Percentiles rank a stretch among this genome's conserved stretches.
Evolutionary conservation across 2,113 vertebrate genomes (phyloP).

Genomic region (Eubucco bourcierii): DNA sequence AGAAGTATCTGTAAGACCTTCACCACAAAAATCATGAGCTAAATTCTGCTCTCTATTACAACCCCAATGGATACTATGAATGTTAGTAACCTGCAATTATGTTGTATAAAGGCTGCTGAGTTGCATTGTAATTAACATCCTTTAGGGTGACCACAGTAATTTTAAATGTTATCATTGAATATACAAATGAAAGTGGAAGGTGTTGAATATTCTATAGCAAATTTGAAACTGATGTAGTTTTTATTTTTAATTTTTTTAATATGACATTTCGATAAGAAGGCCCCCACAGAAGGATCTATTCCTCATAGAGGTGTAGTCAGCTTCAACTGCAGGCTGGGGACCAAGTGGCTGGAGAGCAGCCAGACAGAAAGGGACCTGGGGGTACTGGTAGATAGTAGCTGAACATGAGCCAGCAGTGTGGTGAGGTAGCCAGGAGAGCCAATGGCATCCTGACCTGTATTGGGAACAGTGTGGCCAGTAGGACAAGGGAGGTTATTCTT

Average conservation of each 20-base stretch:
- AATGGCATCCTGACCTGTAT: too few relatives aligned
- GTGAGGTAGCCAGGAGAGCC: too few relatives aligned
- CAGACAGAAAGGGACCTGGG: too few relatives aligned
- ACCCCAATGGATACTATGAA: slow-evolving; percentile 64
- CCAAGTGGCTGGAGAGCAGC: too few relatives aligned
- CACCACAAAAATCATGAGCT: slow-evolving; percentile 59
- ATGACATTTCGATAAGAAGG: background rate
- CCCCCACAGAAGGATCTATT: background rate
- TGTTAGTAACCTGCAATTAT: slow-evolving; percentile 67
- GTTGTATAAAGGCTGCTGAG: slow-evolving; percentile 56
- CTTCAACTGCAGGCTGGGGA: background rate
- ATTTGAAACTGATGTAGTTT: slow-evolving; percentile 4
- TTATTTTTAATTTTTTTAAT: slow-evolving; percentile 21
- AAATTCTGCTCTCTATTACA: slow-evolving; percentile 61
- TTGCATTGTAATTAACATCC: slow-evolving; percentile 58
- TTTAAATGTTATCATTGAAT: slow-evolving; percentile 49
- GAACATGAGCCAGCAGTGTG: too few relatives aligned
- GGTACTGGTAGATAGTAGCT: too few relatives aligned
- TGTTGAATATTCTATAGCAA: slow-evolving; percentile 61
- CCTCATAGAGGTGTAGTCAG: background rate
- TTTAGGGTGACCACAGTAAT: slow-evolving; percentile 68
- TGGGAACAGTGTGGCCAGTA: too few relatives aligned
- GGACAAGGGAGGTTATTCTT: too few relatives aligned
- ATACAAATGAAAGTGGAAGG: slow-evolving; percentile 51
- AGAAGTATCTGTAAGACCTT: slow-evolving; percentile 55